These are phyloP conservation scores for Lepisosteus osseus DNA, from an alignment of 2,113 vertebrate species.

Conservation along the genomic window DNA sequence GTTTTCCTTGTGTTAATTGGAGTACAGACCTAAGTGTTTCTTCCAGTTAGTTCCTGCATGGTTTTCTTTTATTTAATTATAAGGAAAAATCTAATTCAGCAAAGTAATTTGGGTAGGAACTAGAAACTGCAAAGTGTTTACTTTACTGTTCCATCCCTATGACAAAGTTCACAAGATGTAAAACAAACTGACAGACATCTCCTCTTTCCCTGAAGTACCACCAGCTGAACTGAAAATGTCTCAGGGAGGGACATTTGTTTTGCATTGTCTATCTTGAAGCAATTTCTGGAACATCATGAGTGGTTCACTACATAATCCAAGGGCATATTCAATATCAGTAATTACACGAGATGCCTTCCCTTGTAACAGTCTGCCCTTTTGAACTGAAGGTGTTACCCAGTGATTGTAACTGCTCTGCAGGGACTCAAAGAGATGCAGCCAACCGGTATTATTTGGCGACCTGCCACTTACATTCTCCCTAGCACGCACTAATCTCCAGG, in stretches of 20 bases:
- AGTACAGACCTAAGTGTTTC: too few relatives aligned
- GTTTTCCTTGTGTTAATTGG: too few relatives aligned
- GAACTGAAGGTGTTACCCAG: constrained; percentile 34
- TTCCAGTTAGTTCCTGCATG: too few relatives aligned
- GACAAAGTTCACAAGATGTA: too few relatives aligned
- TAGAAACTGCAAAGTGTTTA: too few relatives aligned
- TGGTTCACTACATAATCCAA: constrained; percentile 7
- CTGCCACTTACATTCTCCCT: constrained; percentile 31
- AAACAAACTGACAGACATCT: background rate
- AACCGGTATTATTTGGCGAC: constrained; percentile 36
- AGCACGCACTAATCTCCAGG: background rate
- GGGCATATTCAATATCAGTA: constrained; percentile 2
- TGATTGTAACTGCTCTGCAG: constrained; percentile 31
- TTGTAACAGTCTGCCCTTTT: constrained; percentile 12
- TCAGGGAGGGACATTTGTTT: background rate
- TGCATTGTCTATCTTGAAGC: background rate
- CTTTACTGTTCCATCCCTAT: too few relatives aligned
- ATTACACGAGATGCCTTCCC: constrained; percentile 27
- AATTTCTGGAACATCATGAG: background rate
- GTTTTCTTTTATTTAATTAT: too few relatives aligned
- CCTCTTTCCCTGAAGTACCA: background rate
- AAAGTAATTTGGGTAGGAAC: too few relatives aligned
- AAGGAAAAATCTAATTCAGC: too few relatives aligned
- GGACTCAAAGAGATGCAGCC: constrained; percentile 3
- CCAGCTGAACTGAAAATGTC: background rate